These are phyloP conservation scores for Habropoda laboriosa DNA, from an alignment of 1,140 invertebrate genomes.

Conservation along the genomic window DNA sequence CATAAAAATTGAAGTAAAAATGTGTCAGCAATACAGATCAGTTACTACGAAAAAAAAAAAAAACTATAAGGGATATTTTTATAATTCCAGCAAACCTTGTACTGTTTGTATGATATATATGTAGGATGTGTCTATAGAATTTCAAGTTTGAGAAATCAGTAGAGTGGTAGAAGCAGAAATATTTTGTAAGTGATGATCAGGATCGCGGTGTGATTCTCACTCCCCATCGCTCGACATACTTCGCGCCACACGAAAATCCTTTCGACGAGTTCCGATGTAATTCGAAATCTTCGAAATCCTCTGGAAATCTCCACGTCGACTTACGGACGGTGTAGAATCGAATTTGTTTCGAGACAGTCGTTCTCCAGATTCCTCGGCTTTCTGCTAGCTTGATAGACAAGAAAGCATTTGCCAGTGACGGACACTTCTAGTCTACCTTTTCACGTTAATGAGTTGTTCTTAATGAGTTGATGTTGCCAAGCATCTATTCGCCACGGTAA, in stretches of 20 bases:
- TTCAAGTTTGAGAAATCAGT: no score
- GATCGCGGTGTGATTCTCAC: no score
- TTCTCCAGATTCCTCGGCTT: neutral
- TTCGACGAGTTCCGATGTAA: neutral
- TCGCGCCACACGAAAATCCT: neutral
- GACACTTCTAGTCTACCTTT: constrained; percentile 26
- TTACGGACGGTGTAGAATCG: neutral
- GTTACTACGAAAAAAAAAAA: no score
- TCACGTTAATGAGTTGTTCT: constrained; percentile 55
- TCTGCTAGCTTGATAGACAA: neutral
- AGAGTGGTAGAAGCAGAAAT: neutral
- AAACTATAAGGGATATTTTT: no score
- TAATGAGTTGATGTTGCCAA: constrained; percentile 59
- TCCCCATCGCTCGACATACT: no score
- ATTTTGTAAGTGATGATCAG: no score
- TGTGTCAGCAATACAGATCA: no score
- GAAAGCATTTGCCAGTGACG: neutral
- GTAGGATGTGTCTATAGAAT: no score
- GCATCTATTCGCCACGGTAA: constrained; percentile 44
- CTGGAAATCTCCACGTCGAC: neutral
- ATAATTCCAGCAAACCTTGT: no score
- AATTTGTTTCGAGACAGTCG: neutral
- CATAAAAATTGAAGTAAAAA: no score
- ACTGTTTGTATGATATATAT: no score
- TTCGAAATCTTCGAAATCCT: neutral